Conservation (phyloP, 2,797 vertebrate genomes). For the Cossypha caffra region DNA sequence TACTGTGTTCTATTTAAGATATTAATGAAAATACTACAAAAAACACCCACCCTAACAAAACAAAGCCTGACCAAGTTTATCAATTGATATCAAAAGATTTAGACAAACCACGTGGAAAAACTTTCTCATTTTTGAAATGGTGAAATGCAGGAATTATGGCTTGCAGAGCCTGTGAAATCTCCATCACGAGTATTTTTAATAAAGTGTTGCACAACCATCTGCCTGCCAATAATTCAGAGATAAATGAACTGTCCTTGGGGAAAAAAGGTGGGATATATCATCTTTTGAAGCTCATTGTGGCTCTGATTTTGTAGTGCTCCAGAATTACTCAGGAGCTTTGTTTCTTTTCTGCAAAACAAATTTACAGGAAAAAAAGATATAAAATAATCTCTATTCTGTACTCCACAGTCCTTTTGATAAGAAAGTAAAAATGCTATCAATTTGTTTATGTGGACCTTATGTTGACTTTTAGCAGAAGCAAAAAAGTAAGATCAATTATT, state of each 20-base stretch:
- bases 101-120: neutral
- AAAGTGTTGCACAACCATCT: neutral
- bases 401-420: neutral
- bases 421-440: neutral
- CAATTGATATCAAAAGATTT: neutral
- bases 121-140: accelerated
- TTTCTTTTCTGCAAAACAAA: neutral
- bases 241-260: neutral
- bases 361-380: neutral
- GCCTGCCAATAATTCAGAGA: neutral
- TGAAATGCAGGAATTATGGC: neutral
- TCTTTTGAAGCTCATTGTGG: neutral
- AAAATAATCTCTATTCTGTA: neutral
- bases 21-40: neutral
- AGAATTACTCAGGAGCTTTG: neutral
- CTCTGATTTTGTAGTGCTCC: neutral
- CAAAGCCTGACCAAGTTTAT: neutral
- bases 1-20: neutral
- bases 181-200: neutral
- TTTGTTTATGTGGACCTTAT: neutral
- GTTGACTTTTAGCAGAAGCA: neutral
- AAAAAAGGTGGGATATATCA: neutral
- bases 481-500: neutral
- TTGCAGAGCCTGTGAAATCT: neutral
- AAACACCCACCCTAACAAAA: neutral